Base-by-base conservation (phyloP, 2,888 invertebrate species). In the Ectemnius cavifrons region DNA sequence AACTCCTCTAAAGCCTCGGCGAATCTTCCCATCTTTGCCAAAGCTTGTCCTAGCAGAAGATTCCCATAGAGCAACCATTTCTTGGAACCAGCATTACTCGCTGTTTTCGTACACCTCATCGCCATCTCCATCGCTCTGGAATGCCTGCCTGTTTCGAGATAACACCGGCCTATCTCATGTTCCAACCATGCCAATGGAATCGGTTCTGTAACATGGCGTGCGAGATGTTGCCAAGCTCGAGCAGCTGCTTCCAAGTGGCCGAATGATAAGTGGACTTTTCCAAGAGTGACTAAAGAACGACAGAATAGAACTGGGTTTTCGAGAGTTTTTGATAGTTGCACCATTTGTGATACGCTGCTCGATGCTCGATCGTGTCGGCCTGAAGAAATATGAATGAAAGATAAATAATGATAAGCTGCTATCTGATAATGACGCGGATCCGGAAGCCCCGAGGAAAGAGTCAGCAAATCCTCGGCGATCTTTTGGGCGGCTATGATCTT, bases 351-450 rank as follows among this genome's bases (percentile, higher is more conserved):
- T 3, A 82, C 86, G 13, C 78, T 72, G 37, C 82, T 81, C 2
- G 85, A 75, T 0, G 90, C 90, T 1, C 82, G 79, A 20, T 90
- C 90, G 73, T 90, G 90, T 4, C 90, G 82, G 0, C 83, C 78
- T 0, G 84, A 45, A 0, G 80, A 61, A 2, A 86, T 73, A 57
- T 89, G 85, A 28, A 84, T 79, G 73, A 89, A 52, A 4, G 88
- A 84, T n/a, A 87, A 67, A 49, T 85, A 88, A 13, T 78, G 84
- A 37, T 84, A 82, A 2, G 84, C 80, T 5, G 79, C 79, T 0
- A 86, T 76, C 27, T 81, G 81, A 69, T 86, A 84, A 1, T 77
- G 78, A 11, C 71, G 64, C 1, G 85, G 71, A 57, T 87, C 80
- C 4, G 71, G 67, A 0, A 84, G 62, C 0, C 75, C 70, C 4